Percentiles rank a stretch among this genome's conserved stretches.
Conservation (phyloP, 2,113 vertebrate species). For the Cichladusa arquata region DNA sequence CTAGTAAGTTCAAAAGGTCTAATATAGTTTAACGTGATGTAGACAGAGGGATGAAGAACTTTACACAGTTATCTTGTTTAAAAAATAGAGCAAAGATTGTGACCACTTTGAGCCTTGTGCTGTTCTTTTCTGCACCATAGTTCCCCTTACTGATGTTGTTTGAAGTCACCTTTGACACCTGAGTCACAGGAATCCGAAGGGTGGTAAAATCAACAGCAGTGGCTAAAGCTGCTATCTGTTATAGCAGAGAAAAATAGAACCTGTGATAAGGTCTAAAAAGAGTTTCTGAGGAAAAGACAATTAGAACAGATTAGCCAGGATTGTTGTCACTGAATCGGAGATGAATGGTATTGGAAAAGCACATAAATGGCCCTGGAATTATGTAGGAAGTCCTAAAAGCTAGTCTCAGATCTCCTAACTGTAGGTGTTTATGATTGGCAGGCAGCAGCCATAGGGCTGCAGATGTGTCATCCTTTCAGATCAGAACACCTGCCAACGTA, state of each 20-base stretch:
- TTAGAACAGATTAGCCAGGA: not conserved
- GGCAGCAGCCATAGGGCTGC: not conserved
- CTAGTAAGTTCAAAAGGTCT: not conserved
- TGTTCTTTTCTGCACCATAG: not conserved
- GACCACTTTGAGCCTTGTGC: not conserved
- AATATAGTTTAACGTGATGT: not conserved
- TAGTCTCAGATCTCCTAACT: not conserved
- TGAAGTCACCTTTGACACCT: not conserved
- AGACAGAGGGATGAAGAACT: not conserved
- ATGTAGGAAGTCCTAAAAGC: not conserved
- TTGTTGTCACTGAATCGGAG: not conserved
- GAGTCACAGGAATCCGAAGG: not conserved
- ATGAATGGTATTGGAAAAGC: not conserved
- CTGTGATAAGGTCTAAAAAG: not conserved
- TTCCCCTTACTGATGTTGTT: not conserved
- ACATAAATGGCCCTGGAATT: not conserved
- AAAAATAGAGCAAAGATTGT: not conserved
- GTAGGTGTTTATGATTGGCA: not conserved
- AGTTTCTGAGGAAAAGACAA: not conserved
- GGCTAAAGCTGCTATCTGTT: not conserved
- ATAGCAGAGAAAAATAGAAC: not conserved
- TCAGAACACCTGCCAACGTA: not conserved
- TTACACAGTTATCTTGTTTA: not conserved
- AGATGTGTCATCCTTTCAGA: not conserved
- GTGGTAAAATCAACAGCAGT: not conserved